Percentiles rank a stretch among this genome's conserved stretches.
Conservation (phyloP, 2,888 invertebrate species). For the Xanthostigma xanthostigma region DNA sequence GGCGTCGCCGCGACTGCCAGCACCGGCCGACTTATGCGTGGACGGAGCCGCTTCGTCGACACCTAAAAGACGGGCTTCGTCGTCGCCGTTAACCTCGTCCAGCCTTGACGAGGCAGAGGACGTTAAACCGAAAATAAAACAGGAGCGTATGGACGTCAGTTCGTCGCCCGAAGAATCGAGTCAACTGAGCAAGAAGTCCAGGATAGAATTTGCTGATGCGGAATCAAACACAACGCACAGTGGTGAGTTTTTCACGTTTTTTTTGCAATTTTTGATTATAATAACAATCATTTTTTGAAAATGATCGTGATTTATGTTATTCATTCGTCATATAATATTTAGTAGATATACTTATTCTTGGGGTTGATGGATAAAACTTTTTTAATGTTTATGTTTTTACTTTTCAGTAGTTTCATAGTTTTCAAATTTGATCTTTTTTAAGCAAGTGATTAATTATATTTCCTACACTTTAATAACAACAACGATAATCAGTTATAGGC, state of each 20-base stretch:
- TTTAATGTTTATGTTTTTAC: no score
- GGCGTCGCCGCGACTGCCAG: conserved; percentile 47
- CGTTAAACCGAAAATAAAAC: conserved; percentile 40
- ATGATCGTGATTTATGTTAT: not conserved
- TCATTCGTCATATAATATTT: not conserved
- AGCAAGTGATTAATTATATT: no score
- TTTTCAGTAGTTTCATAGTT: no score
- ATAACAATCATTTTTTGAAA: no score
- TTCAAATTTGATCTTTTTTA: no score
- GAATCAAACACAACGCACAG: conserved; percentile 84
- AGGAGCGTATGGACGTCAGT: conserved; percentile 50
- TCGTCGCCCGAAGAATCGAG: conserved; percentile 43
- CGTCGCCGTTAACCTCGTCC: conserved; percentile 26
- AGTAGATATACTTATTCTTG: no score
- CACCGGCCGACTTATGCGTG: conserved; percentile 50
- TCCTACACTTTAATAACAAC: no score
- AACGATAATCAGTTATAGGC: no score
- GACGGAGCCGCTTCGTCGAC: conserved; percentile 74
- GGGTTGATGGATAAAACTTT: no score
- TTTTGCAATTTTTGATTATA: not conserved
- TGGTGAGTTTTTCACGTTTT: conserved; percentile 52
- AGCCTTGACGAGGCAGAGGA: conserved; percentile 30
- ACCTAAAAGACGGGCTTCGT: conserved; percentile 44
- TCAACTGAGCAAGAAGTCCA: conserved; percentile 50
- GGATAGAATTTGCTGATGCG: conserved; percentile 73